Conservation (phyloP, 1,140 invertebrate genomes). For the Trissolcus basalis region DNA sequence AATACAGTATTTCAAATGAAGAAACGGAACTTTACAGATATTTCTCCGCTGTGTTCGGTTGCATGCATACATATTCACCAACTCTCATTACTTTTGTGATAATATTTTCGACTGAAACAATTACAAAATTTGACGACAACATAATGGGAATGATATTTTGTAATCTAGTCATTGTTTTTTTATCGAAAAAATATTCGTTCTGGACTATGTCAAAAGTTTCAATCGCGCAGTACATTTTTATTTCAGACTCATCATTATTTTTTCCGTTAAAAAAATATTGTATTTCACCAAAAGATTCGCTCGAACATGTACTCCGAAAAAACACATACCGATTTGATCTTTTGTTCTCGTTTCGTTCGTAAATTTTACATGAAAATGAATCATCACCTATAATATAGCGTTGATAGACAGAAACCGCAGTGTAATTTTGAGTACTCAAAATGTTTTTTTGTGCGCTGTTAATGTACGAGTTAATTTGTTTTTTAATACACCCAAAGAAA, state of each 20-base stretch:
- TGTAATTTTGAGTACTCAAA: constrained; percentile 4
- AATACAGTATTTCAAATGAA: no score
- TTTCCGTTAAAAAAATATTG: constrained; percentile 10
- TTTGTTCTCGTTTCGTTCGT: not conserved
- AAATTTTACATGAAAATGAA: not conserved
- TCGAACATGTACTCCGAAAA: not conserved
- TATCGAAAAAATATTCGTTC: constrained; percentile 1
- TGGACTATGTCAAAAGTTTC: constrained; percentile 8
- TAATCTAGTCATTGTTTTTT: constrained; percentile 13
- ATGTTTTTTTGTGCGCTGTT: constrained; percentile 2
- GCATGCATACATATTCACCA: no score
- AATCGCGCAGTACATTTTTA: constrained; percentile 12
- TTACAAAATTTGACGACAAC: constrained; percentile 9
- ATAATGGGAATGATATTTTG: constrained; percentile 9
- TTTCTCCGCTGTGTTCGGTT: no score
- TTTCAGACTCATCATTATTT: constrained; percentile 5
- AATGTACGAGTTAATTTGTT: not conserved
- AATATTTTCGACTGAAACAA: constrained; percentile 17
- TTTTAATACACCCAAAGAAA: no score
- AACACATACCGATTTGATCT: constrained; percentile 1
- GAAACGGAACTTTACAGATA: no score
- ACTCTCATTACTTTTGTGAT: constrained; percentile 9
- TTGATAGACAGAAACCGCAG: not conserved
- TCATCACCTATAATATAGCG: constrained; percentile 3
- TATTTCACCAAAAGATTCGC: constrained; percentile 4